A percentile compares a stretch with the other conserved stretches of the same genome.
Conservation (phyloP, 2,113 vertebrate species). For the Leucoraja erinaceus region DNA sequence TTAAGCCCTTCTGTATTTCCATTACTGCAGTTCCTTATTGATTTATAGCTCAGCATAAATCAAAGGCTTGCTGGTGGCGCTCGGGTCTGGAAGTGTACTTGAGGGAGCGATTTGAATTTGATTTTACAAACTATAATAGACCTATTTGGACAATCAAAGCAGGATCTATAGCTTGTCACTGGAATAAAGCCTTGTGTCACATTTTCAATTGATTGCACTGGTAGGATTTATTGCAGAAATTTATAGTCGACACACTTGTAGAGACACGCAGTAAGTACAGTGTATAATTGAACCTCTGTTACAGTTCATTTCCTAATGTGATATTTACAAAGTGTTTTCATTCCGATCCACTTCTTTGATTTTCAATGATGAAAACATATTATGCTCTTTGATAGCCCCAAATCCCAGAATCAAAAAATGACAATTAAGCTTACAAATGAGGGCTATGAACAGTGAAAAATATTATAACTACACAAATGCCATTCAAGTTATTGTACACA, state of each 20-base stretch:
- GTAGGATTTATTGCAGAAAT: neutral
- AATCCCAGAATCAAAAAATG: neutral
- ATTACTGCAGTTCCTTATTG: neutral
- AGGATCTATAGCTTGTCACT: conserved; percentile 4
- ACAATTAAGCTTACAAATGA: neutral
- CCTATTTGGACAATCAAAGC: conserved; percentile 26
- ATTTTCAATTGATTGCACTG: neutral
- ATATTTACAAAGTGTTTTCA: conserved; percentile 27
- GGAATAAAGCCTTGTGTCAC: conserved; percentile 20
- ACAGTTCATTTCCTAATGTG: conserved; percentile 19
- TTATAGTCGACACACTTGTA: neutral
- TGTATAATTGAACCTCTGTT: conserved; percentile 5
- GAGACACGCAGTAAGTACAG: neutral
- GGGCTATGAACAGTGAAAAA: neutral
- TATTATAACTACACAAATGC: neutral
- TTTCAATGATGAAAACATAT: neutral
- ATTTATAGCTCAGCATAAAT: conserved; percentile 20
- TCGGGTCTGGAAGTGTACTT: neutral
- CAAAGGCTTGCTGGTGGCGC: neutral
- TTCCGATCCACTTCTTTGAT: neutral
- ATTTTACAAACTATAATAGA: conserved; percentile 31
- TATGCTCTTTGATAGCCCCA: neutral
- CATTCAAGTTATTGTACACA: neutral
- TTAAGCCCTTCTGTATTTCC: neutral
- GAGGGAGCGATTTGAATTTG: conserved; percentile 16